Percentiles rank a stretch among this genome's conserved stretches.
Evolutionary conservation across 2,888 invertebrate genomes (phyloP).

Genomic region (Pyrocoelia pectoralis): DNA sequence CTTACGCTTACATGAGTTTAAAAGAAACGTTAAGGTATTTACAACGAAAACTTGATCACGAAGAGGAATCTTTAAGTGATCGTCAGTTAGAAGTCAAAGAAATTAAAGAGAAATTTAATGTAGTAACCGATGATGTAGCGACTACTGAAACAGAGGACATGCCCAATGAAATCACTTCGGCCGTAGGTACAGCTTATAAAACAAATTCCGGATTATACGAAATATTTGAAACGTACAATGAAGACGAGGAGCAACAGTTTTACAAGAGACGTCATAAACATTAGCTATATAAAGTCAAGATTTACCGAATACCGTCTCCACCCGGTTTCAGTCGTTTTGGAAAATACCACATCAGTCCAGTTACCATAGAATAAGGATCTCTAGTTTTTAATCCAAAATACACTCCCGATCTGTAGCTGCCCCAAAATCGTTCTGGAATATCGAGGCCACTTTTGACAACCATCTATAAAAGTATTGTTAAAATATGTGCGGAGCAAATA

Average conservation of each 20-base stretch:
- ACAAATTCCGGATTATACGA: conserved; percentile 24
- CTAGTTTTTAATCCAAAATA: conserved; percentile 94
- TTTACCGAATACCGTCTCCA: conserved; percentile 77
- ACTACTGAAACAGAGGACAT: conserved; percentile 12
- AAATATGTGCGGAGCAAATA: conserved; percentile 13
- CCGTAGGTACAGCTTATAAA: conserved; percentile 20
- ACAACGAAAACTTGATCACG: conserved; percentile 17
- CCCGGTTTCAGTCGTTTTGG: conserved; percentile 71
- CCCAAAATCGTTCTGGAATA: conserved; percentile 89
- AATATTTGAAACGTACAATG: conserved; percentile 19
- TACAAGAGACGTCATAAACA: conserved; percentile 10
- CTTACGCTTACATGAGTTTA: conserved; percentile 23
- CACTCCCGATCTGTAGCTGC: conserved; percentile 86
- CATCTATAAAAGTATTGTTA: conserved; percentile 63
- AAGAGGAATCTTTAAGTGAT: conserved; percentile 1
- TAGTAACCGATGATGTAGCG: neutral
- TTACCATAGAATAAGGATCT: conserved; percentile 86
- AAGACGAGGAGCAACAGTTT: conserved; percentile 19
- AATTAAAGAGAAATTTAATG: conserved; percentile 15
- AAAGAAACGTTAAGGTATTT: conserved; percentile 22
- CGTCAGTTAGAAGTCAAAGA: conserved; percentile 12
- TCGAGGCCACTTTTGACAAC: conserved; percentile 74
- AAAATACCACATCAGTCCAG: conserved; percentile 97
- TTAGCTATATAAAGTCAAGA: too few species aligned
- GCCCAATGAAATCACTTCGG: conserved; percentile 22